Percentiles rank a stretch among this genome's conserved stretches.
phyloP scores from a whole-genome alignment of 2,797 vertebrate species.

The Gallinago solitaria region DNA sequence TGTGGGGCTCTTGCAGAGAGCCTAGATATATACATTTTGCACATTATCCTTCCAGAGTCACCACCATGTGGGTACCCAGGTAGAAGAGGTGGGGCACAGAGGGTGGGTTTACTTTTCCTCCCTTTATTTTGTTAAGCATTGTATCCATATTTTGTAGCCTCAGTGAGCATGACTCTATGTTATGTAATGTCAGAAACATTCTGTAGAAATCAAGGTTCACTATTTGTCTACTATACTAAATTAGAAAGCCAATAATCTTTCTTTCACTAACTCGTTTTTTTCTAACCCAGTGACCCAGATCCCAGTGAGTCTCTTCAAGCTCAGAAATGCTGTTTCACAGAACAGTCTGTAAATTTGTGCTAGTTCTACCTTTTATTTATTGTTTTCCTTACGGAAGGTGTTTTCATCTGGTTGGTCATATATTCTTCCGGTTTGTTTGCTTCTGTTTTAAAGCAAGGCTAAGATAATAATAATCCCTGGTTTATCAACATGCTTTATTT shows the following conservation, averaged over 20 bases:
- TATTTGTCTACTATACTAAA: not conserved
- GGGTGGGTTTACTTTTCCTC: not conserved
- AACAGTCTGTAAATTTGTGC: not conserved
- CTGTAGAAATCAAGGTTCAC: not conserved
- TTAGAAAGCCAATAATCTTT: not conserved
- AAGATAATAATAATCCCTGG: not conserved
- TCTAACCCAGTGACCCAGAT: slow-evolving; percentile 22
- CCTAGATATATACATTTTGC: not conserved
- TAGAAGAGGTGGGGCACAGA: not conserved
- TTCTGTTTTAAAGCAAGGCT: not conserved
- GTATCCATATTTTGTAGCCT: not conserved
- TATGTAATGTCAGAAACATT: not conserved
- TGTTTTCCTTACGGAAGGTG: not conserved
- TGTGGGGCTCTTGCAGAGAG: not conserved
- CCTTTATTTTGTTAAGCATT: not conserved
- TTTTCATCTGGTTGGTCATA: not conserved
- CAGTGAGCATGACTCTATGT: not conserved
- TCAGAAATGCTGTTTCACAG: not conserved
- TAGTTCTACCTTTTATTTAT: not conserved
- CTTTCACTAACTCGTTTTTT: not conserved
- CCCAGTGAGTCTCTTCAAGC: not conserved
- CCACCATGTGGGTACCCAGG: not conserved
- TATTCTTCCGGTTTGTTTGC: not conserved
- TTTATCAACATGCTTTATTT: not conserved
- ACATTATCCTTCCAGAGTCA: not conserved